Percentiles rank a stretch among this genome's conserved stretches.
phyloP scores from a whole-genome alignment of 2,797 vertebrate genomes.

The Sebastes minor region DNA sequence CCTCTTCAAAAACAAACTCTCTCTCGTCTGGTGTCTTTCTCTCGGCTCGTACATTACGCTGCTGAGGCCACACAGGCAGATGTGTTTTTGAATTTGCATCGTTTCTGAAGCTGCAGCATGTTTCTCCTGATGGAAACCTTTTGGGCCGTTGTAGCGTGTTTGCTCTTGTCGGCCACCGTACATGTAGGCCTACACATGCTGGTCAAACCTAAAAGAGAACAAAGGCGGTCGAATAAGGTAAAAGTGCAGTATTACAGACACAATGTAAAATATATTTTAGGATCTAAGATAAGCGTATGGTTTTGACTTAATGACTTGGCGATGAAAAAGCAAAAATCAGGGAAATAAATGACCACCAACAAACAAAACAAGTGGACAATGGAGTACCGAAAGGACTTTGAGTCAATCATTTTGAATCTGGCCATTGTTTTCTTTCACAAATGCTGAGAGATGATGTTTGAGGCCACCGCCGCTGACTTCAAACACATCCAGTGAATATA shows the following conservation, averaged over 20 bases:
- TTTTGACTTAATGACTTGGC: neutral
- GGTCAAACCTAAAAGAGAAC: neutral
- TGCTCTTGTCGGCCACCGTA: neutral
- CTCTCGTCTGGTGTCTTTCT: too few species aligned
- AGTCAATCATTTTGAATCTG: neutral
- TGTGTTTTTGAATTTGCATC: neutral
- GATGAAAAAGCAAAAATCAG: neutral
- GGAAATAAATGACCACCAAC: neutral
- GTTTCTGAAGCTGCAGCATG: neutral
- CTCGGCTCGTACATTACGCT: too few species aligned
- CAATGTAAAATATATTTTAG: neutral
- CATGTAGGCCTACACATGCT: neutral
- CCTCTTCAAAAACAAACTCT: too few species aligned
- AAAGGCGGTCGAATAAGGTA: neutral
- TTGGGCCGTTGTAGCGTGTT: neutral
- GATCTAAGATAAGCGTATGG: neutral
- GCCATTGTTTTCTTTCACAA: slow-evolving; percentile 1
- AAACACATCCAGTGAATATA: slow-evolving; percentile 39
- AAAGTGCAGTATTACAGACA: neutral
- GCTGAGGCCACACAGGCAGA: too few species aligned
- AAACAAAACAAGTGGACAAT: neutral
- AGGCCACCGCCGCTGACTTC: slow-evolving; percentile 25
- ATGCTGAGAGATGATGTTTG: slow-evolving; percentile 14
- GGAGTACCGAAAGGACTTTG: neutral
- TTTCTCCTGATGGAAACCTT: neutral